phyloP scores from a whole-genome alignment of 1,140 invertebrate species.

The Anastrepha obliqua region DNA sequence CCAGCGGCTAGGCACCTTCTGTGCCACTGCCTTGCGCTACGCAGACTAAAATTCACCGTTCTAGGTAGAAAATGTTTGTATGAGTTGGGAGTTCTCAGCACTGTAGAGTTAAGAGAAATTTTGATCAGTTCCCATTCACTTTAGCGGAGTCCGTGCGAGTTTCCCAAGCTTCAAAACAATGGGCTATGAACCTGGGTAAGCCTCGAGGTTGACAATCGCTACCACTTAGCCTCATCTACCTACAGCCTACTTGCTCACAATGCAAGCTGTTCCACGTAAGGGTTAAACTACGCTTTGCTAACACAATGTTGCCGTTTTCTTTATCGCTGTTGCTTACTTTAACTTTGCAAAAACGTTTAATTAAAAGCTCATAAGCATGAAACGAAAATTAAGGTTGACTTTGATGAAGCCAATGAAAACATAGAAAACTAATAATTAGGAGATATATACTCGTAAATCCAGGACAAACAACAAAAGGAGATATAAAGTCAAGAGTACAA shows the following conservation, averaged over 20 bases:
- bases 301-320: background rate
- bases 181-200: no score
- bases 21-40: no score
- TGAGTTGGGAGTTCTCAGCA: no score
- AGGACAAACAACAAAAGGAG: background rate
- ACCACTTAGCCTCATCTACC: no score
- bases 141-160: no score
- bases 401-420: constrained; percentile 4
- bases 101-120: no score
- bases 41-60: no score
- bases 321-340: constrained; percentile 38
- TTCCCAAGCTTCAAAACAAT: no score
- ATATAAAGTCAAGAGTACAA: background rate
- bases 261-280: background rate
- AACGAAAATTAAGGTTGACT: constrained; percentile 39
- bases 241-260: background rate
- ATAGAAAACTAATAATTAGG: background rate
- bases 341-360: constrained; percentile 15
- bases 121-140: no score
- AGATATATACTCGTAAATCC: background rate
- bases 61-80: no score
- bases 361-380: constrained; percentile 51
- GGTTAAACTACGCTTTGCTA: constrained; percentile 2
- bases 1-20: no score
- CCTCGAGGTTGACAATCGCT: no score